These are phyloP conservation scores for Polydrusus pterygomalis DNA, from an alignment of 2,888 invertebrate species.

Conservation along the genomic window DNA sequence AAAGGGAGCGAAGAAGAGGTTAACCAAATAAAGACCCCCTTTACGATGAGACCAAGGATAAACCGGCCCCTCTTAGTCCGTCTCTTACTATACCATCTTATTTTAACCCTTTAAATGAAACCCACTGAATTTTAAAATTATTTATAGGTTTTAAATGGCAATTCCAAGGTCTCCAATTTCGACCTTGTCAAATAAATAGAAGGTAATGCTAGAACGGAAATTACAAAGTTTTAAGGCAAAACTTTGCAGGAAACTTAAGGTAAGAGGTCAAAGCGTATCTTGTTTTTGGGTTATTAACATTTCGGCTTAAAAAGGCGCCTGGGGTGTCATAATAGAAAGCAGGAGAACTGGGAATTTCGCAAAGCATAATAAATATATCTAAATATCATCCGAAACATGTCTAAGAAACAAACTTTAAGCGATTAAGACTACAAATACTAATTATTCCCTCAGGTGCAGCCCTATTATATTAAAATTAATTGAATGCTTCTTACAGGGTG, in stretches of 20 bases:
- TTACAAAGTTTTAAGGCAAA: background rate
- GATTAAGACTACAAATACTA: conserved; percentile 27
- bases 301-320: conserved; percentile 15
- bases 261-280: conserved; percentile 11
- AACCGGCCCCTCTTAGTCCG: too few species aligned
- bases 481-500: too few species aligned
- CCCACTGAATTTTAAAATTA: background rate
- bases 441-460: background rate
- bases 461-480: background rate
- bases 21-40: too few species aligned
- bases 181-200: background rate
- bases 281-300: conserved; percentile 25
- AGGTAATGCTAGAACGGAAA: background rate
- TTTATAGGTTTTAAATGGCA: background rate
- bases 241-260: background rate
- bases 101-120: too few species aligned
- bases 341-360: conserved; percentile 15
- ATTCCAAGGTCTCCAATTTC: background rate
- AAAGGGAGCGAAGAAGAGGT: too few species aligned
- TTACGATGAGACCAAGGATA: too few species aligned
- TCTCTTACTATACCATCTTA: too few species aligned
- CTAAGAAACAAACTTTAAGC: conserved; percentile 17
- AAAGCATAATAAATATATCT: conserved; percentile 23
- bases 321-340: conserved; percentile 19
- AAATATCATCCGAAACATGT: conserved; percentile 21